Evolutionary conservation across 2,888 invertebrate genomes (phyloP).

Genomic region (Penaeus monodon): DNA sequence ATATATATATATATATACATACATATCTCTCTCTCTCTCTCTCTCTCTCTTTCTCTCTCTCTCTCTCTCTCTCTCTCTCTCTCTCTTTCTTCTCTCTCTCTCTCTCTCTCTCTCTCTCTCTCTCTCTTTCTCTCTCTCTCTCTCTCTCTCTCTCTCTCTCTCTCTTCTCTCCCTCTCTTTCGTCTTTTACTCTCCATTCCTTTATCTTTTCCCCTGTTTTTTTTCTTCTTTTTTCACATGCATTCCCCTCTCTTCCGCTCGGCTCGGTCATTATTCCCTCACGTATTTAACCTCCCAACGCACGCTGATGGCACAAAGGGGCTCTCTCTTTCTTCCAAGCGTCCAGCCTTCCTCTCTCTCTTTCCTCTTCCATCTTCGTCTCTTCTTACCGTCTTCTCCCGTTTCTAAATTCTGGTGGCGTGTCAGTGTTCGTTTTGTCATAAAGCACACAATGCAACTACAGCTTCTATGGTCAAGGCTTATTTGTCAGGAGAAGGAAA

Average conservation of each 20-base stretch:
- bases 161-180: neutral
- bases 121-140: conserved; percentile 9
- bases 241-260: too few species aligned
- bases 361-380: neutral
- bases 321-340: neutral
- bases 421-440: too few species aligned
- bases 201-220: neutral
- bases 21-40: neutral
- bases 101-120: neutral
- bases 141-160: conserved; percentile 23
- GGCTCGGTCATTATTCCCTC: neutral
- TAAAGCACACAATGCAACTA: too few species aligned
- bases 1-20: conserved; percentile 2
- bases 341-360: neutral
- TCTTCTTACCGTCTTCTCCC: neutral
- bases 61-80: neutral
- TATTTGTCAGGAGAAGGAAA: too few species aligned
- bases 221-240: neutral
- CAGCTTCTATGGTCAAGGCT: too few species aligned
- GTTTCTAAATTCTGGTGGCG: too few species aligned
- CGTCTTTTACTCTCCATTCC: neutral
- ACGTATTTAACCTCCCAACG: neutral
- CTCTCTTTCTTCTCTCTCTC: neutral
- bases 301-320: neutral
- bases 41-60: neutral